Conservation (phyloP, 2,888 invertebrate species). For the Ophion slaviceki region DNA sequence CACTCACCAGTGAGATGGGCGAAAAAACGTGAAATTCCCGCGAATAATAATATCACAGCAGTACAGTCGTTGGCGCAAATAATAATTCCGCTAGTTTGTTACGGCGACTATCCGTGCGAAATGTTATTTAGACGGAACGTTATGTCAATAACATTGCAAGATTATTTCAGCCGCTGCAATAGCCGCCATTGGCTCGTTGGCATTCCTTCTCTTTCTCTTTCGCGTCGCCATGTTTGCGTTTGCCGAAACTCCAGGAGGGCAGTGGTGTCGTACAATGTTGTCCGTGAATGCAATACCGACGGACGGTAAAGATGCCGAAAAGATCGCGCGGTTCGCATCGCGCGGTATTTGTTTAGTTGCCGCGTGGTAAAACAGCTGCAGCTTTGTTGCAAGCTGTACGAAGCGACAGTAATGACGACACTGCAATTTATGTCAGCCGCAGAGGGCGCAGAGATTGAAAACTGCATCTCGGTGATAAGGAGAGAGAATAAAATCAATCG, state of each 20-base stretch:
- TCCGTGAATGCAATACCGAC: not conserved
- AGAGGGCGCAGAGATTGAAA: too few relatives aligned
- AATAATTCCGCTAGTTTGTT: not conserved
- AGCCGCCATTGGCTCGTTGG: not conserved
- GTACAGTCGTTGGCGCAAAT: not conserved
- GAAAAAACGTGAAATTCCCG: not conserved
- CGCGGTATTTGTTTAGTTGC: not conserved
- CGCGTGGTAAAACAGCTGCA: not conserved
- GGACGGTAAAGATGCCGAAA: not conserved
- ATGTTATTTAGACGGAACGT: not conserved
- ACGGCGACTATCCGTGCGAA: not conserved
- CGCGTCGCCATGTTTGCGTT: not conserved
- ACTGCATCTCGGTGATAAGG: too few relatives aligned
- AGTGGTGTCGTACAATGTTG: not conserved
- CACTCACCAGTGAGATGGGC: not conserved
- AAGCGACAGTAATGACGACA: too few relatives aligned
- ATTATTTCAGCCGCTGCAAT: not conserved
- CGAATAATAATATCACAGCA: not conserved
- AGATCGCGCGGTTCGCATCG: not conserved
- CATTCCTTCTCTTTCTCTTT: not conserved
- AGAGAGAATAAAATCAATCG: too few relatives aligned
- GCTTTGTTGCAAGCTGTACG: not conserved
- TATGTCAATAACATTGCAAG: not conserved
- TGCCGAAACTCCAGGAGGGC: not conserved
- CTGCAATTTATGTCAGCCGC: too few relatives aligned